A percentile compares a stretch with the other conserved stretches of the same genome.
These are phyloP conservation scores for Chrysolina haemoptera DNA, from an alignment of 2,888 invertebrate genomes.

Conservation along the genomic window DNA sequence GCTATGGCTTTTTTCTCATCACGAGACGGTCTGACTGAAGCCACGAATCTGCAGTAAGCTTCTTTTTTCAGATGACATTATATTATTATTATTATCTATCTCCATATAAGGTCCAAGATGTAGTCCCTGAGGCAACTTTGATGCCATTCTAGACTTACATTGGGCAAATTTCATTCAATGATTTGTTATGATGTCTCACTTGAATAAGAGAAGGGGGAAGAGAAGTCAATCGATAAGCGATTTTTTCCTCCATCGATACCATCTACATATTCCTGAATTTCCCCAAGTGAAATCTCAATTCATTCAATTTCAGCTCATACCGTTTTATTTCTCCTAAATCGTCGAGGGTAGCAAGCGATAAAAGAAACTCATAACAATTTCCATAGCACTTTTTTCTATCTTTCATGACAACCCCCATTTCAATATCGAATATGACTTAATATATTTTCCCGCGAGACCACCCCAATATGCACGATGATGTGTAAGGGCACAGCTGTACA, in stretches of 20 bases:
- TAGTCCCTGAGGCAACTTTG: too few species aligned
- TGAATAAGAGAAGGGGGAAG: too few species aligned
- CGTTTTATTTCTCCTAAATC: slow-evolving; percentile 2
- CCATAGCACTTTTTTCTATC: slow-evolving; percentile 32
- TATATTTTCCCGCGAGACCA: slow-evolving; percentile 43
- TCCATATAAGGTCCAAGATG: too few species aligned
- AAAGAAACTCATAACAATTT: slow-evolving; percentile 39
- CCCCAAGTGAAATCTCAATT: slow-evolving; percentile 3
- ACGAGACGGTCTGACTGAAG: too few species aligned
- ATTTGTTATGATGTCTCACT: too few species aligned
- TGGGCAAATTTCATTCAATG: too few species aligned
- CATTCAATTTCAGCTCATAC: slow-evolving; percentile 23
- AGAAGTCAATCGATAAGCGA: neutral
- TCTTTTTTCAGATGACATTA: too few species aligned
- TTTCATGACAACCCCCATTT: slow-evolving; percentile 51
- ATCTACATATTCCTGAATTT: neutral
- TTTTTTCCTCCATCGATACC: neutral
- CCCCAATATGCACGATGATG: slow-evolving; percentile 32
- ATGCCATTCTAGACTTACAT: too few species aligned
- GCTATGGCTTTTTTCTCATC: too few species aligned
- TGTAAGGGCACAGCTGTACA: slow-evolving; percentile 35
- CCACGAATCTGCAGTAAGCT: too few species aligned
- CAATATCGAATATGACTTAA: slow-evolving; percentile 55
- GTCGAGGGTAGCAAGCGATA: slow-evolving; percentile 29
- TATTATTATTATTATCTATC: too few species aligned